Evolutionary conservation across 2,797 vertebrate species (phyloP), one percentile per base, ranked within the genome.

Genomic region (Gephyroberyx darwinii): DNA sequence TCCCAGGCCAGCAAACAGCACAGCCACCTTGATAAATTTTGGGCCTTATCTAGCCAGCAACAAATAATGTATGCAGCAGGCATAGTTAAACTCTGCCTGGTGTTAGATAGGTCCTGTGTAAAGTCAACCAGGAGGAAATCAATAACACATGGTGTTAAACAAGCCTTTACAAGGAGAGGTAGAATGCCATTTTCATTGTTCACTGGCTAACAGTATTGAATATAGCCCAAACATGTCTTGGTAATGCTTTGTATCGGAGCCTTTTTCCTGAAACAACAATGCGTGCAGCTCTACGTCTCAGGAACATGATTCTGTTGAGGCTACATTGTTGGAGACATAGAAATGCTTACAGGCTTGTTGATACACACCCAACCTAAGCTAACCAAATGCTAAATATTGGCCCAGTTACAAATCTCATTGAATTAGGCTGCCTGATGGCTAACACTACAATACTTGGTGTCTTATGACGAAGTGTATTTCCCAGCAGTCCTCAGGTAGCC

Each of bases 401-500:
- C 10, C 16, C 10, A 37, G 51, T 39, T 10, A 16, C 17, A 53
- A 51, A 35, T 12, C 20, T 55, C 7, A 62, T 69, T 75, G 22
- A 58, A 50, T 22, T 2, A 17, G 12, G n/a, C 50, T 47, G 5
- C 51, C 9, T 5, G 22, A 0, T 41, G 35, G 35, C 55, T 62
- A 43, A 1, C 19, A 6, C 63, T 35, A 10, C 3, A n/a, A 26
- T 50, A 30, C 19, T 30, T 26, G 33, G 6, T 51, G 30, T 50
- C 8, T 19, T 39, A 19, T 52, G 55, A 53, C 20, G 33, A 7
- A 47, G 5, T 20, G 33, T 39, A 17, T 78, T 71, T 74, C 12
- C n/a, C 63, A 59, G 10, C 47, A 73, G 70, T 60, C 61, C 68
- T 65, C 53, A 62, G 56, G 63, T 54, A 55, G 75, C 51, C 55